Evolutionary conservation across 2,888 invertebrate genomes (phyloP).

Genomic region (Embidobia sp.): DNA sequence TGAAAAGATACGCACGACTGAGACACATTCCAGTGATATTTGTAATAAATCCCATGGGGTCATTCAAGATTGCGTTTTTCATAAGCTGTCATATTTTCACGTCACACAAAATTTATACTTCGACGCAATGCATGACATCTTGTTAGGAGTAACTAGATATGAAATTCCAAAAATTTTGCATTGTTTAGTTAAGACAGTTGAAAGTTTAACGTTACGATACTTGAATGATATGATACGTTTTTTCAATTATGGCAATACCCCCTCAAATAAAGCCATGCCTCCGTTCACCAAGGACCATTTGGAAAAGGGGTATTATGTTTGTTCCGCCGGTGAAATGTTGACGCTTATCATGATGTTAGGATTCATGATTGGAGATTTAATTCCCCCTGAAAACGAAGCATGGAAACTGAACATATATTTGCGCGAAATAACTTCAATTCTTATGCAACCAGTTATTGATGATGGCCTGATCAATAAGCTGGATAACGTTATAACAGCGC

Average conservation of each 20-base stretch:
- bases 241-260: constrained; percentile 24
- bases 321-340: constrained; percentile 52
- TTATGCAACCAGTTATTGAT: not conserved
- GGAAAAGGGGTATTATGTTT: constrained; percentile 31
- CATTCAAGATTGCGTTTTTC: constrained; percentile 32
- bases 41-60: constrained; percentile 18
- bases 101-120: constrained; percentile 44
- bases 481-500: constrained; percentile 20
- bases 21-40: constrained; percentile 52
- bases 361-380: constrained; percentile 8
- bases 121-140: constrained; percentile 61
- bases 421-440: constrained; percentile 11
- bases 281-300: constrained; percentile 31
- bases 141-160: constrained; percentile 52
- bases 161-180: constrained; percentile 44
- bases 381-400: constrained; percentile 1
- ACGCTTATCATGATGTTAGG: constrained; percentile 33
- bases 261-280: constrained; percentile 36
- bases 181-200: constrained; percentile 14
- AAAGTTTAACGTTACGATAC: constrained; percentile 19
- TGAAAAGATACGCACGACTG: constrained; percentile 28
- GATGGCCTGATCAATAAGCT: not conserved
- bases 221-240: constrained; percentile 43
- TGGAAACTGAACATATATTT: constrained; percentile 12
- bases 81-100: constrained; percentile 41